phyloP scores from a whole-genome alignment of 2,888 invertebrate genomes.

The Drosophila dives region DNA sequence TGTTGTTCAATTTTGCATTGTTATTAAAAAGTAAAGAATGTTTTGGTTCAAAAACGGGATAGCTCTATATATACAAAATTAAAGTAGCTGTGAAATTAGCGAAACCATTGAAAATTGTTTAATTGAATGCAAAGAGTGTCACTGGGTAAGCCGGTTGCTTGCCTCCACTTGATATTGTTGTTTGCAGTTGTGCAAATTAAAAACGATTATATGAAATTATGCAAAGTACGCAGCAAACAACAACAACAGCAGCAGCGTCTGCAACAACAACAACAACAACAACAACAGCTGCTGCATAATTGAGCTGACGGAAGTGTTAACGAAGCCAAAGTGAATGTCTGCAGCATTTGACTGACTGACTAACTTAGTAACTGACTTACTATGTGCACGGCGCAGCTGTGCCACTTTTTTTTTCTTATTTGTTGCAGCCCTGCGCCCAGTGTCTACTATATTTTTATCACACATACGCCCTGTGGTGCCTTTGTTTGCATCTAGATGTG shows the following conservation, averaged over 20 bases:
- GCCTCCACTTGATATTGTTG: slow-evolving; percentile 60
- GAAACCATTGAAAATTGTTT: slow-evolving; percentile 60
- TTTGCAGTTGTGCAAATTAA: slow-evolving; percentile 70
- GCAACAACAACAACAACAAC: slow-evolving; percentile 27
- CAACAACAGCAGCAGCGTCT: slow-evolving; percentile 26
- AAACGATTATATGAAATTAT: slow-evolving; percentile 74
- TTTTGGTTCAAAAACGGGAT: not conserved
- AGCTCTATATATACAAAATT: slow-evolving; percentile 11
- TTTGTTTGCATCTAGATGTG: not conserved
- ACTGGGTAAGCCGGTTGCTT: slow-evolving; percentile 40
- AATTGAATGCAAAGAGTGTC: slow-evolving; percentile 58
- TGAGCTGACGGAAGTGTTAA: slow-evolving; percentile 71
- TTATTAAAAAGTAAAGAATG: slow-evolving; percentile 48
- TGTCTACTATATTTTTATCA: slow-evolving; percentile 2
- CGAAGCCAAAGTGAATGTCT: slow-evolving; percentile 68
- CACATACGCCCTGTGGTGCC: slow-evolving; percentile 16
- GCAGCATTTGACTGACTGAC: slow-evolving; percentile 37
- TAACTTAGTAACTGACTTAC: slow-evolving; percentile 28
- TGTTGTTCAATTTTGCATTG: slow-evolving; percentile 60
- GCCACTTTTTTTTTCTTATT: slow-evolving; percentile 10
- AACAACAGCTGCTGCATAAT: slow-evolving; percentile 65
- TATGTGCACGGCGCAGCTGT: slow-evolving; percentile 26
- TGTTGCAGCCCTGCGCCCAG: slow-evolving; percentile 6
- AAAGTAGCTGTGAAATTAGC: slow-evolving; percentile 35
- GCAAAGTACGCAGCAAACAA: slow-evolving; percentile 66